Conservation (phyloP, 2,797 vertebrate genomes). For the Phyllotis vaccarum region DNA sequence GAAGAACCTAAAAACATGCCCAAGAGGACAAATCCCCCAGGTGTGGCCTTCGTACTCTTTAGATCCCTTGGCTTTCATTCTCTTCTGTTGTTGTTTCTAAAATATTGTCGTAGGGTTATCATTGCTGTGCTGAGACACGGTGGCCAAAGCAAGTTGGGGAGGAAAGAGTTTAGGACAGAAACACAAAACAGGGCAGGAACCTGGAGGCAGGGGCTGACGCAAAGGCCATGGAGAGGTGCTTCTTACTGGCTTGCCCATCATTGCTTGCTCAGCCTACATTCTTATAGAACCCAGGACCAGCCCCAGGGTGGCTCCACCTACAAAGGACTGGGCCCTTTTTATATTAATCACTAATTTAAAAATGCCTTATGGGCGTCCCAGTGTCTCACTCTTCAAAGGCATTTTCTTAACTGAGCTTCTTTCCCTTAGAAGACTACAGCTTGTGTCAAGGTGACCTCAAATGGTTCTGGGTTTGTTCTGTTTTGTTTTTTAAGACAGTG, state of each 20-base stretch:
- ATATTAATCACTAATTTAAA: neutral
- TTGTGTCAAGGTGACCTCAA: neutral
- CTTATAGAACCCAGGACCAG: neutral
- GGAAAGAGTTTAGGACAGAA: neutral
- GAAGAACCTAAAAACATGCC: conserved; percentile 90
- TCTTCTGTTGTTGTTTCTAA: neutral
- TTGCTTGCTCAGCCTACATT: neutral
- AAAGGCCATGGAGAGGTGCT: neutral
- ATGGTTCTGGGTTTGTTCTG: neutral
- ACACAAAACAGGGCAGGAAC: too few species aligned
- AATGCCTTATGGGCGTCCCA: neutral
- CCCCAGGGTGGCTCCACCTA: neutral
- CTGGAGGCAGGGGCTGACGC: neutral
- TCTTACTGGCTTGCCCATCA: neutral
- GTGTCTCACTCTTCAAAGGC: neutral
- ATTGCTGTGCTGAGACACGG: neutral
- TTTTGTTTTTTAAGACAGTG: neutral
- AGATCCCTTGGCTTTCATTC: neutral
- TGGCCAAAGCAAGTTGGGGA: neutral
- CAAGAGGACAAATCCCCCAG: conserved; percentile 96
- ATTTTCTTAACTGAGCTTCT: neutral
- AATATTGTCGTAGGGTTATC: neutral
- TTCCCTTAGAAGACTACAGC: neutral
- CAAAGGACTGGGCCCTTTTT: neutral
- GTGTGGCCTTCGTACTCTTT: conserved; percentile 84